Base-by-base conservation (phyloP, 2,888 invertebrate species). In the Drosophila peninsularis region DNA sequence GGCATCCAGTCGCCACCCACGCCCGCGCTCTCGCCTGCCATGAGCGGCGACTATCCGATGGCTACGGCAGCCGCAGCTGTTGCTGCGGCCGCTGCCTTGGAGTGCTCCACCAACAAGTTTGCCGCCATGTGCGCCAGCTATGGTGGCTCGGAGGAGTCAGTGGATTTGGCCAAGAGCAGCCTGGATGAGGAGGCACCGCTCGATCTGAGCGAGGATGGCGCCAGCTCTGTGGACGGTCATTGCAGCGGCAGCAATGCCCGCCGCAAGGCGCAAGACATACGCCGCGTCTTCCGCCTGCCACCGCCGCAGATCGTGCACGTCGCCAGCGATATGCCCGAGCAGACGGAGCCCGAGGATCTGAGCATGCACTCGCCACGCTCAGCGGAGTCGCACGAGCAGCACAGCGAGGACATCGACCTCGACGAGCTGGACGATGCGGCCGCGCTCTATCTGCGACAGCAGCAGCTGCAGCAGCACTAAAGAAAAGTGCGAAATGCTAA, bases 301-400 rank as follows among this genome's bases (percentile, higher is more conserved):
- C 91, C 92, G 14, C 91, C 92, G 5, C 92, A 93, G 42, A 91
- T 92, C 62, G 84, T 90, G 75, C 93, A 91, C 63, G 86, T 91
- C 49, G 71, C 89, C 63, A 90, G 78, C 68, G 90, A 89, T 36
- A 90, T 94, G 52, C 97, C 97, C 19, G 97, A 96, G 91, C 98
- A 98, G 93, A 97, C 97, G 3, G 97, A 97, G 92, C 98, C 98
- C 9, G 97, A 98, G 91, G 98, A 98, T 91, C 93, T 98, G 74
- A 97, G 97, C 61, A 95, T 97, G 94, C 94, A 94, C 50, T 90
- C 91, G 63, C 91, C 92, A 1, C 90, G 91, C 55, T 90, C 93
- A n/a, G 74, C 86, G 0, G 92, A 80, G 6, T 85, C 84, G 34
- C 77, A 78, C 13, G 89, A 76, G 1, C 75, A 77, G 55, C 90